These are phyloP conservation scores for Tragulus kanchil DNA, from an alignment of 2,113 vertebrate species.

Conservation along the genomic window DNA sequence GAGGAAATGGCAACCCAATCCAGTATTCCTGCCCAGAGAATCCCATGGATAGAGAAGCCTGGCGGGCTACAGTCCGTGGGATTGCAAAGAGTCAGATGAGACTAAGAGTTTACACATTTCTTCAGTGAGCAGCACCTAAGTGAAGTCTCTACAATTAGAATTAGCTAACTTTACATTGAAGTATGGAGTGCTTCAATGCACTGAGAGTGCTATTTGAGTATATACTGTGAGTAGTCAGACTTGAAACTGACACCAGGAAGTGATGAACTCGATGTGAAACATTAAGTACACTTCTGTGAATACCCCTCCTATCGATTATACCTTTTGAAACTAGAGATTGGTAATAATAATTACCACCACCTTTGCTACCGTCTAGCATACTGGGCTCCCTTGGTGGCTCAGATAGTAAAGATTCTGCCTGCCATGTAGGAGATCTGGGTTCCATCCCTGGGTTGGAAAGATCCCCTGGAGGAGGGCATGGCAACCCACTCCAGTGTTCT, in stretches of 20 bases:
- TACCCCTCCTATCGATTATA: not conserved
- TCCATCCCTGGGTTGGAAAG: too few species aligned
- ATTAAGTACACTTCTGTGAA: not conserved
- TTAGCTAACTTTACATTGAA: slow-evolving; percentile 1
- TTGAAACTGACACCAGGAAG: not conserved
- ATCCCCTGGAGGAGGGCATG: too few species aligned
- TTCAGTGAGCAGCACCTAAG: not conserved
- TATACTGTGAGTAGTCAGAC: not conserved
- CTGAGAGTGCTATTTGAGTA: not conserved
- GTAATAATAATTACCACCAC: not conserved
- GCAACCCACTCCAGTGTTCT: too few species aligned
- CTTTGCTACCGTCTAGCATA: slow-evolving; percentile 31
- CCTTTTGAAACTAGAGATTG: not conserved
- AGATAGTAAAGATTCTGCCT: too few species aligned
- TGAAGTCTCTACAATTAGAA: not conserved
- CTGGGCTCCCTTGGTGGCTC: too few species aligned
- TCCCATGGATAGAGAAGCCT: too few species aligned
- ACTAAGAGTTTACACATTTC: too few species aligned
- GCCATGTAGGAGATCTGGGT: too few species aligned
- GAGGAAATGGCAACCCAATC: too few species aligned
- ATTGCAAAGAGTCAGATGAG: too few species aligned
- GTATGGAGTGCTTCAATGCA: not conserved
- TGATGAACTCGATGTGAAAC: not conserved
- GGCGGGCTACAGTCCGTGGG: too few species aligned
- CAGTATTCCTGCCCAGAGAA: too few species aligned